Percentiles rank a stretch among this genome's conserved stretches.
Evolutionary conservation across 1,140 invertebrate species (phyloP).

Genomic region (Drosophila ambigua): DNA sequence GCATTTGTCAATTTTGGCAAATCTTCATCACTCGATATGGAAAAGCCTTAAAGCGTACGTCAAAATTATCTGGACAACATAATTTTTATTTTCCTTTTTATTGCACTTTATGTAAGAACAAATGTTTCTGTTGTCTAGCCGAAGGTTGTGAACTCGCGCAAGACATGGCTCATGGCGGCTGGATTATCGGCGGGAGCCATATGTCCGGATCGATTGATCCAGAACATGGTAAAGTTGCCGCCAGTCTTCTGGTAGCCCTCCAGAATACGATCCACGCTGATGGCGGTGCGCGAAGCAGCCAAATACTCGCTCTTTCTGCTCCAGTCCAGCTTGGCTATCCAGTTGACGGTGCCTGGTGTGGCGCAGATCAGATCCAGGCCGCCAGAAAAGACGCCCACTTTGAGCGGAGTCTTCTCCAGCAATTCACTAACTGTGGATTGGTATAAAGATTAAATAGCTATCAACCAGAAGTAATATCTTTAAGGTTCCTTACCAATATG

Average conservation of each 20-base stretch:
- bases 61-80: constrained; percentile 17
- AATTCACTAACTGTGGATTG: constrained; percentile 86
- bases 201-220: constrained; percentile 88
- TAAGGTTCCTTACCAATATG: constrained; percentile 85
- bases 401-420: constrained; percentile 87
- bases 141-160: constrained; percentile 66
- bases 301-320: constrained; percentile 85
- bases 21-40: constrained; percentile 43
- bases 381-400: constrained; percentile 78
- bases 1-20: constrained; percentile 23
- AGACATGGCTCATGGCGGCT: constrained; percentile 66
- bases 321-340: constrained; percentile 90
- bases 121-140: constrained; percentile 32
- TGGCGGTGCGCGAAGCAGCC: constrained; percentile 84
- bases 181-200: constrained; percentile 85
- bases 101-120: neutral
- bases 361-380: constrained; percentile 89
- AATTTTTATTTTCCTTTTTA: constrained; percentile 17
- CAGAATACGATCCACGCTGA: constrained; percentile 86
- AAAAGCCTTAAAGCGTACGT: constrained; percentile 29
- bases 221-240: constrained; percentile 90
- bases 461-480: too few relatives aligned
- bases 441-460: constrained; percentile 41
- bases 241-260: constrained; percentile 88
- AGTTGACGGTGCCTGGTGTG: constrained; percentile 87